Evolutionary conservation across 1,140 invertebrate genomes (phyloP), one percentile per base, ranked within the genome.

Genomic region (Drosophila quadrilineata): DNA sequence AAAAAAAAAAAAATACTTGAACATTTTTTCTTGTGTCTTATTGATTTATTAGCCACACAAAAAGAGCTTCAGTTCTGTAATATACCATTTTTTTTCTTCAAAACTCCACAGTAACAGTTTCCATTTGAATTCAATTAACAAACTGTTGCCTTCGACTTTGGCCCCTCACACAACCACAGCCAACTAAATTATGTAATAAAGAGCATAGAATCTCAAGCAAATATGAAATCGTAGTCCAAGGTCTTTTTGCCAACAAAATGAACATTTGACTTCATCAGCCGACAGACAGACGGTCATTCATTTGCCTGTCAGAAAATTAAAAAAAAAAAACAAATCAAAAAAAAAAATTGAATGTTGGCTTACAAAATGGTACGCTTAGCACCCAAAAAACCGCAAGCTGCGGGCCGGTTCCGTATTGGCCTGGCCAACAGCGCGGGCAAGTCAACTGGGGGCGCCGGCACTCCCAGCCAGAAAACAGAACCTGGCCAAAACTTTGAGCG

Each of bases 101-200:
- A 21, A 36, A 50, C 46, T 49, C 22, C 6, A 10, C 10, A 2
- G n/a, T 57, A 21, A 41, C 41, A 28, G 22, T 63, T 67, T 63
- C 74, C 63, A 45, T 74, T 79, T 48, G 71, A 75, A 75, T 80
- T 80, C 67, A 79, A 79, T 82, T 71, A 80, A 68, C 58, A 74
- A 72, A 49, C 76, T 79, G 72, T 70, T 69, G 75, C 57, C 75
- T 54, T 57, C 46, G 63, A 66, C 63, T 66, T 66, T 52, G 56
- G 56, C 63, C 56, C 52, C 54, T 24, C 60, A 40, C 36, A 38
- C 54, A 41, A 19, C 48, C 24, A 41, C 53, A 43, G 12, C 40
- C 40, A 46, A 10, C 12, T 22, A 45, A 71, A 63, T 82, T 82
- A 85, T 82, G 77, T 82, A 84, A 84, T 82, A 80, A 43, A 50